Evolutionary conservation across 1,140 invertebrate genomes (phyloP).

Genomic region (Penaeus indicus): DNA sequence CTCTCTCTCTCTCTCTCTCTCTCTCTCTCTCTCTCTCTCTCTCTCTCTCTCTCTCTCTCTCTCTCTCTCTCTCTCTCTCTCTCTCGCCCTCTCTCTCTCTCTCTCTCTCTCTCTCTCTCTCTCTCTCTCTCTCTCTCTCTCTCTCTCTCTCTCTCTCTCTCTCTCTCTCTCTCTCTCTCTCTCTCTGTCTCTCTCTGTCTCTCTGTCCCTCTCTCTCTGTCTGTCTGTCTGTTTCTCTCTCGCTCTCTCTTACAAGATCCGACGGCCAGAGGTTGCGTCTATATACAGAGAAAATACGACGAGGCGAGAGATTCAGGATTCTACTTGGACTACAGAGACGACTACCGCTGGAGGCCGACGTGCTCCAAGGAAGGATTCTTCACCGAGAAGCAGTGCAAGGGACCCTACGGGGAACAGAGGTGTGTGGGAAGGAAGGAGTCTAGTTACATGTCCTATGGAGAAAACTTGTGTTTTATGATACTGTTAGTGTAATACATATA

Average conservation of each 20-base stretch:
- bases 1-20: too few species aligned
- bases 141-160: too few species aligned
- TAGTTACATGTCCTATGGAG: too few species aligned
- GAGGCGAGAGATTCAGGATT: neutral
- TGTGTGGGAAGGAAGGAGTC: neutral
- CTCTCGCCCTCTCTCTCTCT: too few species aligned
- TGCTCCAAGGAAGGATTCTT: conserved; percentile 32
- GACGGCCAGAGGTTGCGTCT: neutral
- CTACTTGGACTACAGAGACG: conserved; percentile 42
- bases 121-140: too few species aligned
- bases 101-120: too few species aligned
- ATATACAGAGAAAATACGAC: conserved; percentile 45
- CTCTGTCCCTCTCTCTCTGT: too few species aligned
- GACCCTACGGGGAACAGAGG: conserved; percentile 18
- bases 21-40: too few species aligned
- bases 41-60: neutral
- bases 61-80: neutral
- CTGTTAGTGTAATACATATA: neutral
- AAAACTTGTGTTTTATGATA: too few species aligned
- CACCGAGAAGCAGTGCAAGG: conserved; percentile 53
- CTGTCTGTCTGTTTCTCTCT: too few species aligned
- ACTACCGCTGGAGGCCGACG: conserved; percentile 55
- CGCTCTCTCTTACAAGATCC: neutral
- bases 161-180: too few species aligned
- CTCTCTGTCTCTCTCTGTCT: too few species aligned